A percentile compares a stretch with the other conserved stretches of the same genome.
phyloP scores from a whole-genome alignment of 2,888 invertebrate species.

The Taphrorychus bicolor region DNA sequence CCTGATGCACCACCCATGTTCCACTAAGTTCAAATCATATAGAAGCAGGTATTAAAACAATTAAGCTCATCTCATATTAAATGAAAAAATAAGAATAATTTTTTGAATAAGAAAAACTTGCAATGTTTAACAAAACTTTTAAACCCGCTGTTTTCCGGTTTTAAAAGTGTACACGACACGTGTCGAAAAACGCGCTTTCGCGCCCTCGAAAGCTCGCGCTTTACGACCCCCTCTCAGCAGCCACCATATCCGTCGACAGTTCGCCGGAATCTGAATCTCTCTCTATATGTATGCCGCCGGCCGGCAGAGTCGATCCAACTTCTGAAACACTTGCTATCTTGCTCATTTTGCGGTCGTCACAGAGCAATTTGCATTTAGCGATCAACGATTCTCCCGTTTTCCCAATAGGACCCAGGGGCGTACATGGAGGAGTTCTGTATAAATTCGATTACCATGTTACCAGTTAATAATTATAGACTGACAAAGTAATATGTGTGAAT shows the following conservation, averaged over 20 bases:
- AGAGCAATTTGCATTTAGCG: constrained; percentile 47
- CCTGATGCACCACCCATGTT: background rate
- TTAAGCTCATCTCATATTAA: too few species aligned
- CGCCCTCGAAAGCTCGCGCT: constrained; percentile 33
- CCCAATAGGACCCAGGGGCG: background rate
- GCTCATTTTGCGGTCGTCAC: constrained; percentile 49
- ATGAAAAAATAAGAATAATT: too few species aligned
- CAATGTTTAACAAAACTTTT: too few species aligned
- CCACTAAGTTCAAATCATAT: too few species aligned
- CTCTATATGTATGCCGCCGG: constrained; percentile 14
- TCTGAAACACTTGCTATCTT: constrained; percentile 47
- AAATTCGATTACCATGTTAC: too few species aligned
- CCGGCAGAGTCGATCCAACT: constrained; percentile 38
- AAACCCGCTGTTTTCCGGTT: too few species aligned
- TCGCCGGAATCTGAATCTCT: constrained; percentile 32
- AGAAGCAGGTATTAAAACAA: too few species aligned
- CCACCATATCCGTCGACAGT: constrained; percentile 40
- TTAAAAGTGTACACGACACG: constrained; percentile 14
- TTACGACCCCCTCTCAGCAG: constrained; percentile 14
- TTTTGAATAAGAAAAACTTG: too few species aligned
- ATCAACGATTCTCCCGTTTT: constrained; percentile 31
- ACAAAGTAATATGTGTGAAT: too few species aligned
- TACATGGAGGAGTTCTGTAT: background rate
- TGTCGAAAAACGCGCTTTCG: constrained; percentile 25
- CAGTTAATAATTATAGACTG: too few species aligned